phyloP scores from a whole-genome alignment of 1,140 invertebrate species.

The Tetranychus urticae region DNA sequence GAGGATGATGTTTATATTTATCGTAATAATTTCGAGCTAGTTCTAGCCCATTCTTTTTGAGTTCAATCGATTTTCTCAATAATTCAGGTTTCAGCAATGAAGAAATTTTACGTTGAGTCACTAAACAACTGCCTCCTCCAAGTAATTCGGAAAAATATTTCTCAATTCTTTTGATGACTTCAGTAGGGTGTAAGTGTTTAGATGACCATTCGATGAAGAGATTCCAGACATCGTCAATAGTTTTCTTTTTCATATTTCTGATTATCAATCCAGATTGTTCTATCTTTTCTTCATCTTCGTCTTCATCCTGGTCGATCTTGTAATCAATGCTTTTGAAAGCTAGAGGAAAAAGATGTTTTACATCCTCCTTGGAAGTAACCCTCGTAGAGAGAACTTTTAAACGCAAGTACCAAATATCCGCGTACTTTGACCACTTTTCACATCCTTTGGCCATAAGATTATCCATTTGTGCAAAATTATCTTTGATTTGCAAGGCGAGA shows the following conservation, averaged over 20 bases:
- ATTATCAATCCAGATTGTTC: background rate
- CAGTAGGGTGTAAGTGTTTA: background rate
- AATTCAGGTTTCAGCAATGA: slow-evolving; percentile 4
- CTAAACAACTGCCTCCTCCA: background rate
- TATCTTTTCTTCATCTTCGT: background rate
- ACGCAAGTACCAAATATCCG: slow-evolving; percentile 1
- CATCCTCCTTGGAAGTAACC: background rate
- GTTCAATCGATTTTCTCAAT: background rate
- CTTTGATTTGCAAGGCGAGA: slow-evolving; percentile 4
- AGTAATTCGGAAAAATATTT: background rate
- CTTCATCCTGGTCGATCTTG: background rate
- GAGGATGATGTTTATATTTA: slow-evolving; percentile 4
- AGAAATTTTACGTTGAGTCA: background rate
- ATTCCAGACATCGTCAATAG: slow-evolving; percentile 4
- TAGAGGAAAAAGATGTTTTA: background rate
- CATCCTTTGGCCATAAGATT: slow-evolving; percentile 5
- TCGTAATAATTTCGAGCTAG: slow-evolving; percentile 3
- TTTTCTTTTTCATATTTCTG: background rate
- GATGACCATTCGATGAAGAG: slow-evolving; percentile 6
- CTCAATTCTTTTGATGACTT: background rate
- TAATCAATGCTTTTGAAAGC: background rate
- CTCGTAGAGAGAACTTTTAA: background rate
- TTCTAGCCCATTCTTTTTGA: background rate
- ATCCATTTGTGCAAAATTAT: slow-evolving; percentile 9
- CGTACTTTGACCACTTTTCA: slow-evolving; percentile 11